phyloP scores from a whole-genome alignment of 2,888 invertebrate genomes.

The Drosophila bunnanda region DNA sequence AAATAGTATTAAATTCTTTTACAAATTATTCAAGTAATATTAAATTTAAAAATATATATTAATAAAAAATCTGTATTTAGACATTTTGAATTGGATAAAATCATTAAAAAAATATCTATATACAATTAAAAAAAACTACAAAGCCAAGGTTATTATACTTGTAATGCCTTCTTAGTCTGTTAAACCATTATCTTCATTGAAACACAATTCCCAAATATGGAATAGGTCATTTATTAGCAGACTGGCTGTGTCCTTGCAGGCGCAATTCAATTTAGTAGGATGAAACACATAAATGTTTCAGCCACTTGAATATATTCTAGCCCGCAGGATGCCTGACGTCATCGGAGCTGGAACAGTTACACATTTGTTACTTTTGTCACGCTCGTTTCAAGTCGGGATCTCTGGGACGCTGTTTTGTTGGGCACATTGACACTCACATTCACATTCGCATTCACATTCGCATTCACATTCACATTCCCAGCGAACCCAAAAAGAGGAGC shows the following conservation, averaged over 20 bases:
- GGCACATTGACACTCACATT: constrained; percentile 25
- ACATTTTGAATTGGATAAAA: neutral
- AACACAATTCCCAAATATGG: constrained; percentile 7
- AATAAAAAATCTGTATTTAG: neutral
- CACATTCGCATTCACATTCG: neutral
- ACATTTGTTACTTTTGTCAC: constrained; percentile 52
- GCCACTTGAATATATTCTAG: constrained; percentile 18
- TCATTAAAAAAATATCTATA: neutral
- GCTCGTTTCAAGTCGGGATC: constrained; percentile 46
- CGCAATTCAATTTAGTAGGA: constrained; percentile 31
- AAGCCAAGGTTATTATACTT: neutral
- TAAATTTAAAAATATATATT: neutral
- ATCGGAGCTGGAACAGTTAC: constrained; percentile 25
- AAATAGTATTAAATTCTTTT: neutral
- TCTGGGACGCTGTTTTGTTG: constrained; percentile 38
- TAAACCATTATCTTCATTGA: constrained; percentile 10
- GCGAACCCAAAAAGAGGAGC: constrained; percentile 25
- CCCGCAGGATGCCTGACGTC: constrained; percentile 44
- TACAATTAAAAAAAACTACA: neutral
- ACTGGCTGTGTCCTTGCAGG: neutral
- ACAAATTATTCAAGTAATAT: neutral
- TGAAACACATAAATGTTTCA: constrained; percentile 21
- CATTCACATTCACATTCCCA: neutral
- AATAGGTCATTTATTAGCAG: constrained; percentile 30
- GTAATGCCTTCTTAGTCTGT: neutral